Percentiles rank a stretch among this genome's conserved stretches.
Evolutionary conservation across 35 echinoderm and acorn worm genomes (phyloP).

Genomic region (Ophioderma brevispina): DNA sequence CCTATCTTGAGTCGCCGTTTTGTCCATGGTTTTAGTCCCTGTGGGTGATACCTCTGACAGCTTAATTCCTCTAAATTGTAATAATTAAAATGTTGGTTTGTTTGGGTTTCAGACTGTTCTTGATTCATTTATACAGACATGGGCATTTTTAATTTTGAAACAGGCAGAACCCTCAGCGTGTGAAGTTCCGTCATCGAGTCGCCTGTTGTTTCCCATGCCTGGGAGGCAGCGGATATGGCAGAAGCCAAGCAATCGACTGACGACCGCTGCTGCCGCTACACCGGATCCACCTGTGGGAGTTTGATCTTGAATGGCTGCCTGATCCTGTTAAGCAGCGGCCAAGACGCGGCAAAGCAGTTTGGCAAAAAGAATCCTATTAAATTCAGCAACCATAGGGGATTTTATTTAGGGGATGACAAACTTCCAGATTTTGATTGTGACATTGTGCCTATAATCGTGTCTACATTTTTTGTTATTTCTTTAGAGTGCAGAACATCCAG

Average conservation of each 20-base stretch:
- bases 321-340: not conserved
- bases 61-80: not conserved
- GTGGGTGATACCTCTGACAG: not conserved
- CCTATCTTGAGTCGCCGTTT: not conserved
- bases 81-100: too few species aligned
- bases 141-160: not conserved
- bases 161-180: not conserved
- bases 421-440: too few species aligned
- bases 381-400: too few species aligned
- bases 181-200: not conserved
- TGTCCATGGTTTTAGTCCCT: not conserved
- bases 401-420: too few species aligned
- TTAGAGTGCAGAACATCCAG: too few species aligned
- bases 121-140: not conserved
- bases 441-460: too few species aligned
- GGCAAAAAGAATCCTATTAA: too few species aligned
- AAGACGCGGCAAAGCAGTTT: not conserved
- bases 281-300: not conserved
- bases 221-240: not conserved
- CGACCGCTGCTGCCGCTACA: not conserved
- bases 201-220: not conserved
- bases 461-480: too few species aligned
- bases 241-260: not conserved
- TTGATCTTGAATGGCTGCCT: not conserved
- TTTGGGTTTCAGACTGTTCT: not conserved